These are phyloP conservation scores for Pan troglodytes DNA, from an alignment of 2,113 vertebrate genomes.

Conservation along the genomic window NHGRI_mPanTro3-v2.1_pri NC_072413.2:71325001-71325500, in stretches of 20 bases:
- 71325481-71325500: not conserved
- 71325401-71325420: too few species aligned
- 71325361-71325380: too few species aligned
- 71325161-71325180: not conserved
- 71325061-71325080: not conserved
- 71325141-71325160: not conserved
- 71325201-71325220: not conserved
- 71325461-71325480: not conserved
- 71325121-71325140: not conserved
- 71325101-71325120: conserved; percentile 20
- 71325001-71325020: not conserved
- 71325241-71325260: not conserved
- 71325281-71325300: not conserved
- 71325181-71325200: conserved; percentile 6
- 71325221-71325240: not conserved
- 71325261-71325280: not conserved
- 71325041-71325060: not conserved
- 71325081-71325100: conserved; percentile 20
- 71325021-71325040: not conserved
- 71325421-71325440: too few species aligned
- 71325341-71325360: too few species aligned
- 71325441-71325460: too few species aligned
- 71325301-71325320: conserved; percentile 36
- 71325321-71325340: not conserved
- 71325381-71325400: too few species aligned